Conservation (phyloP, 2,888 invertebrate species). For the Urechis unicinctus region DNA sequence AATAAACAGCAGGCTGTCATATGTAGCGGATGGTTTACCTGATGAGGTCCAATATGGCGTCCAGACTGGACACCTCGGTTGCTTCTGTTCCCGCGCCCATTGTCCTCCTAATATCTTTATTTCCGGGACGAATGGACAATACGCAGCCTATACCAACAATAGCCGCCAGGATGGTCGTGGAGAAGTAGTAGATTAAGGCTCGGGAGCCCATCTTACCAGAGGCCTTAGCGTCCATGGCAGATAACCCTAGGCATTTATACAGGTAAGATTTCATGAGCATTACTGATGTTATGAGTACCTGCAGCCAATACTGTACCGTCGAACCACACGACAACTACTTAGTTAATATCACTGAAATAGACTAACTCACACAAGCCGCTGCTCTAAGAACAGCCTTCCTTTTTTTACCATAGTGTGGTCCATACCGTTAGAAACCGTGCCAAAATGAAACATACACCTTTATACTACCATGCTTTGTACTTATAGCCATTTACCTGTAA, state of each 20-base stretch:
- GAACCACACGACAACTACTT: too few relatives aligned
- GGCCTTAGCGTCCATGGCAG: constrained; percentile 61
- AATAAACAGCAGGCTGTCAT: background rate
- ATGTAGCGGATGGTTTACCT: constrained; percentile 50
- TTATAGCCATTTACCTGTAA: constrained; percentile 54
- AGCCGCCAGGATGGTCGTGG: constrained; percentile 63
- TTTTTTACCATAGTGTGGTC: too few relatives aligned
- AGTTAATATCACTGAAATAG: too few relatives aligned
- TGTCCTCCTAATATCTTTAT: constrained; percentile 23
- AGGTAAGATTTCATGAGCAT: too few relatives aligned
- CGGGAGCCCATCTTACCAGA: constrained; percentile 62
- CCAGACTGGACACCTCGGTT: constrained; percentile 54
- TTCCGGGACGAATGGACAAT: constrained; percentile 61
- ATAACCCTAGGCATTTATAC: too few relatives aligned
- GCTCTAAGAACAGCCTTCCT: too few relatives aligned
- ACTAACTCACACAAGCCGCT: too few relatives aligned
- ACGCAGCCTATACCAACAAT: constrained; percentile 62
- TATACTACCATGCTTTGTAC: too few relatives aligned
- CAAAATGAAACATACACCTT: too few relatives aligned
- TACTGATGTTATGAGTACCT: too few relatives aligned
- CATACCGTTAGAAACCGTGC: too few relatives aligned
- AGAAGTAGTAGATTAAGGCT: constrained; percentile 61
- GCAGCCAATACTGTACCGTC: too few relatives aligned
- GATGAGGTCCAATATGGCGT: constrained; percentile 59
- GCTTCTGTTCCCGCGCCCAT: constrained; percentile 26